These are phyloP conservation scores for Rhorus exstirpatorius DNA, from an alignment of 2,888 invertebrate species.

Conservation along the genomic window DNA sequence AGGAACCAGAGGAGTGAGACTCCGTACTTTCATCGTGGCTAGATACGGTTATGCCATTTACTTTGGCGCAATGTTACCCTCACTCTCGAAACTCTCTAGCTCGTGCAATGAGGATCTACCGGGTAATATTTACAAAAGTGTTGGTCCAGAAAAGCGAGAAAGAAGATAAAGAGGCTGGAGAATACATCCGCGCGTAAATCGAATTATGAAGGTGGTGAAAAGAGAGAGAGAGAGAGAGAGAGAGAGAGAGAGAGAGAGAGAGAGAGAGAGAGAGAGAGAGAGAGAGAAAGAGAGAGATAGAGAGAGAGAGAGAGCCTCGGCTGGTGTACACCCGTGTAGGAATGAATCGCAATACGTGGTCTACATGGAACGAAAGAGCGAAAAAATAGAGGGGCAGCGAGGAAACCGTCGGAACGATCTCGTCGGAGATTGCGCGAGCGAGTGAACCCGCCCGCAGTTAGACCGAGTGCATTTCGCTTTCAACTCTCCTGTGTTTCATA, in stretches of 20 bases:
- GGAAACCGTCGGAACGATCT: slow-evolving; percentile 56
- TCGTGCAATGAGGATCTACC: slow-evolving; percentile 39
- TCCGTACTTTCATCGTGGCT: slow-evolving; percentile 48
- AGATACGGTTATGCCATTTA: slow-evolving; percentile 48
- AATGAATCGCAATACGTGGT: slow-evolving; percentile 56
- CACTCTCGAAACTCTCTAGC: slow-evolving; percentile 1
- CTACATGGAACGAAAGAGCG: slow-evolving; percentile 52
- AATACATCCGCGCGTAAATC: slow-evolving; percentile 57
- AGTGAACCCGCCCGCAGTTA: slow-evolving; percentile 58
- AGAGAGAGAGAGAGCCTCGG: slow-evolving; percentile 1
- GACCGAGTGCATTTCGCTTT: slow-evolving; percentile 78
- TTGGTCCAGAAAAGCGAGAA: slow-evolving; percentile 66
- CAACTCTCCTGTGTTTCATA: slow-evolving; percentile 79
- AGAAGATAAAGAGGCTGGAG: slow-evolving; percentile 59
- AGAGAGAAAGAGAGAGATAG: slow-evolving; percentile 12
- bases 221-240: slow-evolving; percentile 9
- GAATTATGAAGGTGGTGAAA: slow-evolving; percentile 63
- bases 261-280: slow-evolving; percentile 39
- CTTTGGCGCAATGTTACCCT: slow-evolving; percentile 54
- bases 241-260: background rate
- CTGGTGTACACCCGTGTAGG: slow-evolving; percentile 32
- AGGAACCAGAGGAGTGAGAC: slow-evolving; percentile 11
- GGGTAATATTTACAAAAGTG: slow-evolving; percentile 33
- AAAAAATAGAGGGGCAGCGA: slow-evolving; percentile 38
- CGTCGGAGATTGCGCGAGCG: slow-evolving; percentile 45